Conservation (phyloP, 2,113 vertebrate genomes). For the Theropithecus gelada region DNA sequence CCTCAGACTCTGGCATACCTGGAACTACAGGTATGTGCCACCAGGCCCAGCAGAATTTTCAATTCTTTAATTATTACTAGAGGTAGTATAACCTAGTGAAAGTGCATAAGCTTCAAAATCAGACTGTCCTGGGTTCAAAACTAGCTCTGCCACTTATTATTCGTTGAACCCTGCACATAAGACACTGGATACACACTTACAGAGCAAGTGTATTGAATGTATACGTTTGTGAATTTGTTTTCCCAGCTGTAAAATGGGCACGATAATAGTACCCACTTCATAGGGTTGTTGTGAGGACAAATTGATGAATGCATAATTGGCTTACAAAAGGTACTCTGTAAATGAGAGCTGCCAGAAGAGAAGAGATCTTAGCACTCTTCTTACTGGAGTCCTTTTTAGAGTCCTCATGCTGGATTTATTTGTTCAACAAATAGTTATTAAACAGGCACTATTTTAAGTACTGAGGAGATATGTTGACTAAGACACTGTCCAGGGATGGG, state of each 20-base stretch:
- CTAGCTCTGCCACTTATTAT: neutral
- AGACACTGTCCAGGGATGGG: neutral
- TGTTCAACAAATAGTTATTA: neutral
- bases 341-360: neutral
- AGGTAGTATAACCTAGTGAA: neutral
- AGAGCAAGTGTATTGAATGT: neutral
- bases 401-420: neutral
- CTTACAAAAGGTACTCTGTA: neutral
- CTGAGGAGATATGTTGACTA: neutral
- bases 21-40: too few species aligned
- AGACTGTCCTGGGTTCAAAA: neutral
- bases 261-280: too few species aligned
- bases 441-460: neutral
- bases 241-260: neutral
- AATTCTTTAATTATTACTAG: neutral
- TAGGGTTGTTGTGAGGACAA: neutral
- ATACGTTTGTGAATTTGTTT: neutral
- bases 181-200: neutral
- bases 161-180: neutral
- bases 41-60: neutral
- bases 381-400: neutral
- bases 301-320: neutral
- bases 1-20: too few species aligned
- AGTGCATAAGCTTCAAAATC: neutral
- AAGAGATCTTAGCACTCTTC: neutral